Conservation (phyloP, 2,888 invertebrate species). For the Drosophila tanythrix region DNA sequence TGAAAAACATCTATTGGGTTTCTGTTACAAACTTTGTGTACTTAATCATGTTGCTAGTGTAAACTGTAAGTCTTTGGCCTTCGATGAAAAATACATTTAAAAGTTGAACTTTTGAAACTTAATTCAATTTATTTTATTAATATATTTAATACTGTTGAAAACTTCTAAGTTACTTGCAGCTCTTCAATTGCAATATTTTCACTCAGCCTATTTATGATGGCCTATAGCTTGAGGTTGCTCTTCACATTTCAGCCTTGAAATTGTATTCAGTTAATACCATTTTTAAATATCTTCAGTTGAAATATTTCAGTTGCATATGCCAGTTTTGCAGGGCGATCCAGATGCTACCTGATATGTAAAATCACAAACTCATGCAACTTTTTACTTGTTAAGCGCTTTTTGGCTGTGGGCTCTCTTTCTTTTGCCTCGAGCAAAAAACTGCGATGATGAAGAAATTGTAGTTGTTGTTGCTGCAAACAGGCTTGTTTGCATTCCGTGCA, state of each 20-base stretch:
- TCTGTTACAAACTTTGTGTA: conserved; percentile 13
- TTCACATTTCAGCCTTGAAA: not conserved
- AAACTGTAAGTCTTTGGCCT: not conserved
- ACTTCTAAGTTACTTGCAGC: no score
- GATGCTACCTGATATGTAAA: conserved; percentile 6
- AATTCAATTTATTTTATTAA: not conserved
- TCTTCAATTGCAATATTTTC: not conserved
- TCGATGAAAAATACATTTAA: not conserved
- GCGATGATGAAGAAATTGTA: conserved; percentile 60
- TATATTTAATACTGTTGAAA: not conserved
- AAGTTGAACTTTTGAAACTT: not conserved
- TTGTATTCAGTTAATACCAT: not conserved
- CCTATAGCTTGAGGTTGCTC: not conserved
- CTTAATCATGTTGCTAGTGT: conserved; percentile 10
- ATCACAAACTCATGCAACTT: conserved; percentile 2
- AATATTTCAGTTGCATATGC: conserved; percentile 1
- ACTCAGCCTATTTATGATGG: not conserved
- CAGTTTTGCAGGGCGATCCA: conserved; percentile 21
- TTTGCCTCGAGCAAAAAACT: conserved; percentile 17
- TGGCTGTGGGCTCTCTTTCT: conserved; percentile 36
- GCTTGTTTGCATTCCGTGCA: conserved; percentile 78
- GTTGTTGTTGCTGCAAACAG: conserved; percentile 30
- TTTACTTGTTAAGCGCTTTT: conserved; percentile 40
- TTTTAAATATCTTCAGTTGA: not conserved
- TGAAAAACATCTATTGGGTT: conserved; percentile 13